These are phyloP conservation scores for Rhinoraja longicauda DNA, from an alignment of 2,797 vertebrate genomes.

Conservation along the genomic window DNA sequence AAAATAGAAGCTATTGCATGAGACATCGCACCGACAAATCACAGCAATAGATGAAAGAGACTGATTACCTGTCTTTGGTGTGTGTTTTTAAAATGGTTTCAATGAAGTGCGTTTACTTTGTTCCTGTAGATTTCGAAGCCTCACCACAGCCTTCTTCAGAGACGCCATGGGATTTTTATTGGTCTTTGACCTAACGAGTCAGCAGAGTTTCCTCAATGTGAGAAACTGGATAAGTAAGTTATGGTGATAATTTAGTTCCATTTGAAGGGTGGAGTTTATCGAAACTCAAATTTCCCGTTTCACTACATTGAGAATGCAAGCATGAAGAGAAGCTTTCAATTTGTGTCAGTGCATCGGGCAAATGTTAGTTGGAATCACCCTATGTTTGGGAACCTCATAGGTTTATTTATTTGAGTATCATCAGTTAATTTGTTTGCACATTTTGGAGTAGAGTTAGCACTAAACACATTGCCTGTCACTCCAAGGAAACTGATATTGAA, in stretches of 20 bases:
- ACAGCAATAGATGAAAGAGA: not conserved
- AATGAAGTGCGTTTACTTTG: not conserved
- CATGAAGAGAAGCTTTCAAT: not conserved
- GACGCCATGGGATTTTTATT: slow-evolving; percentile 92
- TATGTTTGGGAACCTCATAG: not conserved
- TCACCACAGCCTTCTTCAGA: slow-evolving; percentile 90
- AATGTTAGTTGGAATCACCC: not conserved
- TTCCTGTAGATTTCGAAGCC: slow-evolving; percentile 77
- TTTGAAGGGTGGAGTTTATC: not conserved
- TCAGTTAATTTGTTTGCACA: not conserved
- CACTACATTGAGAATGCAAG: not conserved
- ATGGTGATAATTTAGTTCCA: not conserved
- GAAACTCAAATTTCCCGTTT: not conserved
- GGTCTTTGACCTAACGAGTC: slow-evolving; percentile 93
- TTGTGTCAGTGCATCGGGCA: not conserved
- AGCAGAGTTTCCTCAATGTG: slow-evolving; percentile 94
- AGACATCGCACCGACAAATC: not conserved
- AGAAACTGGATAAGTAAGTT: slow-evolving; percentile 96
- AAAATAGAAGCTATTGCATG: not conserved
- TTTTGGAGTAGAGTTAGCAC: not conserved
- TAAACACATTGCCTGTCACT: too few species aligned
- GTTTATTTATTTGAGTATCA: not conserved
- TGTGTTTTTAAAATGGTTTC: not conserved
- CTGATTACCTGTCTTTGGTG: not conserved
- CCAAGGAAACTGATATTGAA: too few species aligned